phyloP scores from a whole-genome alignment of 1,140 invertebrate genomes.

The Antheraea mylitta region DNA sequence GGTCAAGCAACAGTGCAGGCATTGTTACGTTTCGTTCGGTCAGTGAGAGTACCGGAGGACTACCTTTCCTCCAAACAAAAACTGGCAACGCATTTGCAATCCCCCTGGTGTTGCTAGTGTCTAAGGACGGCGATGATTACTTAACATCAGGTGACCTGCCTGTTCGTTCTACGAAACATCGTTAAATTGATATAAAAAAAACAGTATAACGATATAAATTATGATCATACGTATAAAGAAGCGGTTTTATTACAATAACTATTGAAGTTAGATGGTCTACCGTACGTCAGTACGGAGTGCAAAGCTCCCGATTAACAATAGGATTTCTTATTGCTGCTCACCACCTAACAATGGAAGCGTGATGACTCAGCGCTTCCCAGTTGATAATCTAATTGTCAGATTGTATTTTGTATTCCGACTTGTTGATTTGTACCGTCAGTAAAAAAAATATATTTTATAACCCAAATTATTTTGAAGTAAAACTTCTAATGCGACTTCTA shows the following conservation, averaged over 20 bases:
- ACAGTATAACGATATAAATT: background rate
- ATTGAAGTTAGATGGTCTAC: slow-evolving; percentile 21
- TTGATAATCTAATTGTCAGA: slow-evolving; percentile 66
- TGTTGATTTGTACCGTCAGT: slow-evolving; percentile 52
- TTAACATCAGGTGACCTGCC: no score
- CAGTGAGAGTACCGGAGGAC: no score
- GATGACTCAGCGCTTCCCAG: slow-evolving; percentile 48
- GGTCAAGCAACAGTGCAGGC: no score
- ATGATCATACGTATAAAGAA: background rate
- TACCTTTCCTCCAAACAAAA: no score
- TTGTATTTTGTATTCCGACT: slow-evolving; percentile 48
- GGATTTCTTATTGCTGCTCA: slow-evolving; percentile 29
- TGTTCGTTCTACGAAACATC: no score
- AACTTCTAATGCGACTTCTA: no score
- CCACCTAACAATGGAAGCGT: slow-evolving; percentile 37
- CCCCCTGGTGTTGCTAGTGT: no score
- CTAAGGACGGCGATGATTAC: no score
- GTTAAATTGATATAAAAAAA: background rate
- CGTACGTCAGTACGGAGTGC: slow-evolving; percentile 13
- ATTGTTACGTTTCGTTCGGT: no score
- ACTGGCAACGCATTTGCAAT: no score
- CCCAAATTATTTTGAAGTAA: background rate
- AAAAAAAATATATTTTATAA: slow-evolving; percentile 7
- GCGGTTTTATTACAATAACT: slow-evolving; percentile 32
- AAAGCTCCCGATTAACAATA: slow-evolving; percentile 32